Base-by-base conservation (phyloP, 1,140 invertebrate species). In the Dolichoris vasculosae region DNA sequence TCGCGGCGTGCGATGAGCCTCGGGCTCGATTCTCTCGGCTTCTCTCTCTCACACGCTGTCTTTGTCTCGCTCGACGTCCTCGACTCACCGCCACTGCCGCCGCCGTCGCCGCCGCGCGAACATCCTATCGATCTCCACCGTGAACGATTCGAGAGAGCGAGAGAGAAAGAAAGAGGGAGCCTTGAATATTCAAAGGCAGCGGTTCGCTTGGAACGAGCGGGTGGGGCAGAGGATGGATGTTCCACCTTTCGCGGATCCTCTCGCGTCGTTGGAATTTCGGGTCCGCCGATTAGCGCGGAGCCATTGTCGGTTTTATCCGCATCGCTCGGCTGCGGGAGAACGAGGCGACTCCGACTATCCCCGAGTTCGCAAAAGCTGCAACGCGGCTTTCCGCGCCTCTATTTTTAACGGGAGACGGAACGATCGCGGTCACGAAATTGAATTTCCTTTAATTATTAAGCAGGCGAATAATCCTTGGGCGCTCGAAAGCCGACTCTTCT, bases 121-220 rank as follows among this genome's bases (percentile, higher is more conserved):
- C 51, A 83, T 83, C 46, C 69, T 83, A 83, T 83, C 75, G 71
- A 83, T 83, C 38, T 83, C 15, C 32, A 26, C 40, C 26, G 82
- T 73, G 48, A 20, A 35, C 82, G 73, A 30, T 59, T 59, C 81
- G 43, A 35, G 26, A 82, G 79, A 64, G 40, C n/a, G 32, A 46
- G 35, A 64, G 59, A 80, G 69, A 73, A 26, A 17, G 67, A 71
- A 46, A 67, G 64, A 20, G 67, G 1, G 48, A 69, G 35, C 81
- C 64, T 82, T 71, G 80, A 71, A 82, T 80, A 82, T 82, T 82
- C 63, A 82, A 35, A 43, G 59, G 13, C 46, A 46, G 32, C 64
- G 23, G 43, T 43, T 48, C 40, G 26, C 0, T 43, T 4, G n/a
- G 38, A 0, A 2, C 32, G 43, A 46, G 26, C 38, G 7, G 67